Evolutionary conservation across 2,797 vertebrate species (phyloP), one percentile per base, ranked within the genome.

Genomic region (Allenopithecus nigroviridis): DNA sequence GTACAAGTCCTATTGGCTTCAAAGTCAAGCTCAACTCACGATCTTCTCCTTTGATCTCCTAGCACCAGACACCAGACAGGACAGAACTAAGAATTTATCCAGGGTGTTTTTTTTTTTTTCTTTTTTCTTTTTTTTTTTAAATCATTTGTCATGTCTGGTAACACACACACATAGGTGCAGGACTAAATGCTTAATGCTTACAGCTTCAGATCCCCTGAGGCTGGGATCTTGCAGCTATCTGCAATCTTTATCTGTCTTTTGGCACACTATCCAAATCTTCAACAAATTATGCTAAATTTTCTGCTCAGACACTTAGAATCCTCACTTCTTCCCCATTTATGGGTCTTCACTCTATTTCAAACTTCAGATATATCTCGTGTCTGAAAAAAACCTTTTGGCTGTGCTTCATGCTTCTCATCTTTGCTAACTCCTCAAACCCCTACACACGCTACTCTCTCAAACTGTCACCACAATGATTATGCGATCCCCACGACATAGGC

Each of bases 221-320:
- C 75, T 43, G 24, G 48, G 83, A 91, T 68, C 84, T 76, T 84
- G 74, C 19, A 43, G 39, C 19, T 68, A 75, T 9, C 36, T 64
- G 41, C 11, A 55, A 50, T 33, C 24, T 72, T 92, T 26, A 33
- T 26, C 24, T 57, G 28, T 43, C 13, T 83, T 89, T 92, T 76
- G 36, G 48, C 43, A 92, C 46, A 33, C 2, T 64, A 30, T 36
- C 22, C 50, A 91, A 93, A 92, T 39, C 22, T 83, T 64, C 75
- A 74, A 79, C 41, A 92, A 86, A 55, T 74, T 61, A 74, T 59
- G 59, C 22, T 70, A 43, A 41, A 61, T 87, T 90, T 95, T 79
- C 43, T 68, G 30, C 13, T 59, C 4, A 41, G 21, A 80, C 28
- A 22, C 43, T 55, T 50, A 55, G 13, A 94, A 33, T 78, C 41